Base-by-base conservation (phyloP, 2,797 vertebrate genomes). In the Lepilemur septentrionalis region DNA sequence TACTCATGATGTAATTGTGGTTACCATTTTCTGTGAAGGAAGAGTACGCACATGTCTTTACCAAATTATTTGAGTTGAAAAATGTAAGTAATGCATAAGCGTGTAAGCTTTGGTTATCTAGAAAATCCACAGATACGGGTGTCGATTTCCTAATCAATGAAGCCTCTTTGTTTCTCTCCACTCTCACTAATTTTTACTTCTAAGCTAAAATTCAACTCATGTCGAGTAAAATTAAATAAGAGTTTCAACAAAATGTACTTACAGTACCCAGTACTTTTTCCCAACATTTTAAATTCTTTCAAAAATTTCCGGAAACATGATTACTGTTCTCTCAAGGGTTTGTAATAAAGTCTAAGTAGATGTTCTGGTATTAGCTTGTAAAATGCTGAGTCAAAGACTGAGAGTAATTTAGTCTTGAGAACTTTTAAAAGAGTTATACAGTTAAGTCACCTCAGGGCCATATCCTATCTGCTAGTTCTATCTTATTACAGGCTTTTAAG, bases 341-440 rank as follows among this genome's bases (percentile, higher is more conserved):
- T 96, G 95, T 92, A 94, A 97, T 96, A 95, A 94, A 84, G 72
- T 87, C 85, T 94, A 93, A 95, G 61, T 79, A 85, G 93, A 94
- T 95, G 50, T 94, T 96, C 85, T 81, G 32, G 30, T 82, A 95
- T 95, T 96, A 96, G 88, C n/a, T 89, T 95, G 7, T 94, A 92
- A 96, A 96, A 95, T 79, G 92, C 92, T 96, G 92, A 98, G 82
- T 97, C 96, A 96, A 90, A 96, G 75, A 89, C 15, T 84, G 78
- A 93, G 55, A 25, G n/a, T 52, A 93, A 96, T 92, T 96, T 93
- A 89, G 59, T 88, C 59, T 89, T 67, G 78, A 89, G 55, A 96
- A 96, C 46, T 95, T 97, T 96, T 67, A 50, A 89, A 90, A 94
- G 76, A 88, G 52, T 94, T 92, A 89, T 32, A 70, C 5, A 22